Evolutionary conservation across 2,113 vertebrate species (phyloP).

Genomic region (Ochotona curzoniae): DNA sequence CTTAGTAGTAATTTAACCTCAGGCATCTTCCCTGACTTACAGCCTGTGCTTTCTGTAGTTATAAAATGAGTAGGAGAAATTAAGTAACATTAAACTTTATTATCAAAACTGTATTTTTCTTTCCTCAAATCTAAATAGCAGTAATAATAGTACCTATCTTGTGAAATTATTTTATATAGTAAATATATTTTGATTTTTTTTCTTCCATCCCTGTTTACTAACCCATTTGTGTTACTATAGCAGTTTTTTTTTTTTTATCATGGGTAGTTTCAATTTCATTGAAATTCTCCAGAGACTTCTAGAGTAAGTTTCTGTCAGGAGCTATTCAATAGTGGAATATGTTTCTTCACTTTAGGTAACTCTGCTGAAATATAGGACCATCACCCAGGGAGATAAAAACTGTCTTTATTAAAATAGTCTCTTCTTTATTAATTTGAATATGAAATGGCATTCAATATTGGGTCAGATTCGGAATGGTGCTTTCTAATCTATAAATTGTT

Average conservation of each 20-base stretch:
- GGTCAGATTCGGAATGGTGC: constrained; percentile 4
- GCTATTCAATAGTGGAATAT: not conserved
- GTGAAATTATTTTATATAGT: not conserved
- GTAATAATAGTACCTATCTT: not conserved
- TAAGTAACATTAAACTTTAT: constrained; percentile 4
- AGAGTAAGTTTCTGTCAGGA: not conserved
- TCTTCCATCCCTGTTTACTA: not conserved
- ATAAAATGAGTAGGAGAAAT: constrained; percentile 14
- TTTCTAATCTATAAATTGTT: constrained; percentile 43
- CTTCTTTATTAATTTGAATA: not conserved
- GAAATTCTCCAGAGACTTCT: not conserved
- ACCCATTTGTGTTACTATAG: not conserved
- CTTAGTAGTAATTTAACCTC: not conserved
- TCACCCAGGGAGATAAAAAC: not conserved
- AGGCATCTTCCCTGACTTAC: not conserved
- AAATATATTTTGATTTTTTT: not conserved
- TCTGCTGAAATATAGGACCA: not conserved
- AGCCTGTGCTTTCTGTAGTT: not conserved
- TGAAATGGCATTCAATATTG: not conserved
- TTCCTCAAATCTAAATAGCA: not conserved
- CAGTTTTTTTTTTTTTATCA: constrained; percentile 6
- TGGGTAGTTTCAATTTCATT: constrained; percentile 9
- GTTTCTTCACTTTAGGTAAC: not conserved
- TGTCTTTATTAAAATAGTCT: not conserved
- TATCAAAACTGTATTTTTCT: not conserved